These are phyloP conservation scores for Cerastoderma edule DNA, from an alignment of 2,888 invertebrate genomes.

Conservation along the genomic window DNA sequence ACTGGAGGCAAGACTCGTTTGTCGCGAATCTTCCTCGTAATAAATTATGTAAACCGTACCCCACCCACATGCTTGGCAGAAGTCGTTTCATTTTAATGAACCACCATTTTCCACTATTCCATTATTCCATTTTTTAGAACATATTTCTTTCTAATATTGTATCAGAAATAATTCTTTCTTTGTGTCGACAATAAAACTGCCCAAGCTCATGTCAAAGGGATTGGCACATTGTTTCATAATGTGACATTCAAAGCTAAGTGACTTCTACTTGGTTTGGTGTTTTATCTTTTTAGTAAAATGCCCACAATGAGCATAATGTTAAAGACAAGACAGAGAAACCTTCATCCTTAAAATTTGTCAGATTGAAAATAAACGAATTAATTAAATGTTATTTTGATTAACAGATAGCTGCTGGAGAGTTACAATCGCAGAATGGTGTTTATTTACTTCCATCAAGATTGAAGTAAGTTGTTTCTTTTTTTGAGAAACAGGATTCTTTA, in stretches of 20 bases:
- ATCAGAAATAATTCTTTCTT: too few species aligned
- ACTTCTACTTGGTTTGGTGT: too few species aligned
- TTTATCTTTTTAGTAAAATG: too few species aligned
- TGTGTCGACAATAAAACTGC: too few species aligned
- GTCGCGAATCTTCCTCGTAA: too few species aligned
- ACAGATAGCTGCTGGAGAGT: constrained; percentile 60
- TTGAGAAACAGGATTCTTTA: neutral
- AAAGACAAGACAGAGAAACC: neutral
- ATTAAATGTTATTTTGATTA: constrained; percentile 25
- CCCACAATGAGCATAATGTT: too few species aligned
- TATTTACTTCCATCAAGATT: constrained; percentile 60
- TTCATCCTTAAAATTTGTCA: neutral
- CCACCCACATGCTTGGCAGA: constrained; percentile 19
- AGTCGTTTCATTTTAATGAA: neutral
- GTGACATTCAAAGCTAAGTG: too few species aligned
- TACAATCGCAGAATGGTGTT: constrained; percentile 52
- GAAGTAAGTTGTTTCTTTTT: constrained; percentile 60
- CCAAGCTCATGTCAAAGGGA: too few species aligned
- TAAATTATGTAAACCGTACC: constrained; percentile 20
- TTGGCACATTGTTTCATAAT: neutral
- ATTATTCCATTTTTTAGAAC: too few species aligned
- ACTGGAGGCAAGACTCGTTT: too few species aligned
- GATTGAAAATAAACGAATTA: neutral
- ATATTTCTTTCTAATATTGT: too few species aligned
- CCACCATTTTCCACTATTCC: too few species aligned